Conservation (phyloP, 2,797 vertebrate genomes). For the Smutsia temminckii region DNA sequence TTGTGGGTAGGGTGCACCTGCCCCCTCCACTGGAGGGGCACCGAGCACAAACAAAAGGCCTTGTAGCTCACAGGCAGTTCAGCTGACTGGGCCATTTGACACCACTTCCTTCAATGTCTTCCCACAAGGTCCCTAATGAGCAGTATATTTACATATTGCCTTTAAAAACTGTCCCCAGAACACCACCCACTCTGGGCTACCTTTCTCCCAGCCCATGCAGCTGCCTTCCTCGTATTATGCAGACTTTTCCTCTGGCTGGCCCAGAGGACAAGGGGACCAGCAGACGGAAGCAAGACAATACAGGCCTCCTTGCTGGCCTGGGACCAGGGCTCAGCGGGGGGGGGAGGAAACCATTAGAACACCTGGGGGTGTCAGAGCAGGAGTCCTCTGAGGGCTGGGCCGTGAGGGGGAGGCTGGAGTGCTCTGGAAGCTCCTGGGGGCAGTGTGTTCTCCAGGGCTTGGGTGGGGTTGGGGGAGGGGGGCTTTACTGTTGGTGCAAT, state of each 20-base stretch:
- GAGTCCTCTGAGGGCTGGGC: not conserved
- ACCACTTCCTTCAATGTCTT: not conserved
- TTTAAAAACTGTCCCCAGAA: not conserved
- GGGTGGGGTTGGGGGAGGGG: fast-evolving
- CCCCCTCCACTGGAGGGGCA: too few species aligned
- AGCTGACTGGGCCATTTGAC: not conserved
- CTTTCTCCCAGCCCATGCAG: not conserved
- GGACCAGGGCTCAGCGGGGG: not conserved
- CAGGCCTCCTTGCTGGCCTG: not conserved
- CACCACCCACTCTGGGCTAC: not conserved
- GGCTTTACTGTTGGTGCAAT: not conserved
- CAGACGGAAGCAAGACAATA: not conserved
- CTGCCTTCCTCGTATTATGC: not conserved
- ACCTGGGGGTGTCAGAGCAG: not conserved
- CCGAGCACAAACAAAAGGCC: not conserved
- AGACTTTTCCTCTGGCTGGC: not conserved
- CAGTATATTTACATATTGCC: not conserved
- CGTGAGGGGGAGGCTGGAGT: not conserved
- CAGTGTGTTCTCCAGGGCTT: not conserved
- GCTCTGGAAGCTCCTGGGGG: not conserved
- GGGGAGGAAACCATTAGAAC: not conserved
- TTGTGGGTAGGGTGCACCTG: too few species aligned
- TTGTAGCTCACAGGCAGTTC: not conserved
- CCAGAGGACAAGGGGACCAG: not conserved
- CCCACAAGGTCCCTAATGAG: not conserved